These are phyloP conservation scores for Podarcis lilfordi DNA, from an alignment of 2,797 vertebrate genomes.

Conservation along the genomic window DNA sequence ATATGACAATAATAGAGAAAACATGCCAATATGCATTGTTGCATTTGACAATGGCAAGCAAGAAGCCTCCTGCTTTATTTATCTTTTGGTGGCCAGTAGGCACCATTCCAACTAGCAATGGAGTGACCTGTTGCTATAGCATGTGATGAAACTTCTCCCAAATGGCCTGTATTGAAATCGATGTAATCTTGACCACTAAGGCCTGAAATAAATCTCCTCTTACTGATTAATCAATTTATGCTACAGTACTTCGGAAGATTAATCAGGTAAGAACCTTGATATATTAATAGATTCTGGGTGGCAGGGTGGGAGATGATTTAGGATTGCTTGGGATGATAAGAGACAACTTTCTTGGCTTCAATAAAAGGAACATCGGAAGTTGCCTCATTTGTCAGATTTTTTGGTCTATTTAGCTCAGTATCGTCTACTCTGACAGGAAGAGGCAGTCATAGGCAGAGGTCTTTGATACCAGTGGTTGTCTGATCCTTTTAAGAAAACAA, in stretches of 20 bases:
- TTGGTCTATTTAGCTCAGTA: no score
- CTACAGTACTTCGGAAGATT: neutral
- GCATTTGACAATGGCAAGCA: neutral
- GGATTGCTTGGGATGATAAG: neutral
- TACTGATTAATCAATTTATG: neutral
- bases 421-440: no score
- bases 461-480: neutral
- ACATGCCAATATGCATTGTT: neutral
- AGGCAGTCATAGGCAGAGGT: no score
- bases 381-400: no score
- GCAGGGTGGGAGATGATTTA: neutral
- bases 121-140: neutral
- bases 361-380: neutral
- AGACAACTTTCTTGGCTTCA: neutral
- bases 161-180: fast-evolving
- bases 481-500: neutral
- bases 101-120: fast-evolving
- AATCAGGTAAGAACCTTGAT: neutral
- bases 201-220: neutral
- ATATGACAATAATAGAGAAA: neutral
- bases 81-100: neutral
- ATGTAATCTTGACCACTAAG: fast-evolving
- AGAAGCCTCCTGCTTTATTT: neutral
- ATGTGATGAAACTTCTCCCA: neutral
- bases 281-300: slow-evolving; percentile 14